These are phyloP conservation scores for Stenopsyche tienmushanensis DNA, from an alignment of 1,140 invertebrate genomes.

Conservation along the genomic window DNA sequence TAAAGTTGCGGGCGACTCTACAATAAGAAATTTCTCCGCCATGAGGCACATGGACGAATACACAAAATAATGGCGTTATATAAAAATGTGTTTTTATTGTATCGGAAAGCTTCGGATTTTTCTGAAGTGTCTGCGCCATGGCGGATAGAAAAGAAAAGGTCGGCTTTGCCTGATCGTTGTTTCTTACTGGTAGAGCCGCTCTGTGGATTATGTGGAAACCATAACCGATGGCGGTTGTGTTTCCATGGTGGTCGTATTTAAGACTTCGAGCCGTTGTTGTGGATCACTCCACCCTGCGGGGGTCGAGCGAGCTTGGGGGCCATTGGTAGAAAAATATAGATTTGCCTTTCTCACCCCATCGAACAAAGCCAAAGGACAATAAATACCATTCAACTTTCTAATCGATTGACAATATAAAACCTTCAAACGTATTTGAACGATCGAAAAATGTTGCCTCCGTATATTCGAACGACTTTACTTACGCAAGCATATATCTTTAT, in stretches of 20 bases:
- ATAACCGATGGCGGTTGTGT: slow-evolving; percentile 12
- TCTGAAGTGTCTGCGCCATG: not conserved
- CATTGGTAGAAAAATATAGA: slow-evolving; percentile 11
- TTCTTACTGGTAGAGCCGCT: slow-evolving; percentile 39
- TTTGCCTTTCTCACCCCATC: slow-evolving; percentile 22
- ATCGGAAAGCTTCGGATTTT: not conserved
- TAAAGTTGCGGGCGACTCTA: slow-evolving; percentile 27
- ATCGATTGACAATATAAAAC: too few species aligned
- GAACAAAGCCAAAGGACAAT: not conserved
- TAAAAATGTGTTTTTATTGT: too few species aligned
- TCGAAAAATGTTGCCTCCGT: too few species aligned
- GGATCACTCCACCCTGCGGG: slow-evolving; percentile 56
- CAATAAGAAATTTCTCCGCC: slow-evolving; percentile 32
- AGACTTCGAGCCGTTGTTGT: slow-evolving; percentile 67
- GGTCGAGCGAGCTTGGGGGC: slow-evolving; percentile 45
- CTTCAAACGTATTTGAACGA: too few species aligned
- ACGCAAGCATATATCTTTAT: too few species aligned
- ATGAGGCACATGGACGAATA: not conserved
- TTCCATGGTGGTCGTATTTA: slow-evolving; percentile 53
- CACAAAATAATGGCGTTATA: slow-evolving; percentile 23
- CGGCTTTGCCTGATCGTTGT: not conserved
- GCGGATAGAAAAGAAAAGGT: not conserved
- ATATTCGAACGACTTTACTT: too few species aligned
- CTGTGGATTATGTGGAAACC: slow-evolving; percentile 19
- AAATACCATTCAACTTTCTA: not conserved